These are phyloP conservation scores for Amazona finschi DNA, from an alignment of 2,797 vertebrate species.

Conservation along the genomic window DNA sequence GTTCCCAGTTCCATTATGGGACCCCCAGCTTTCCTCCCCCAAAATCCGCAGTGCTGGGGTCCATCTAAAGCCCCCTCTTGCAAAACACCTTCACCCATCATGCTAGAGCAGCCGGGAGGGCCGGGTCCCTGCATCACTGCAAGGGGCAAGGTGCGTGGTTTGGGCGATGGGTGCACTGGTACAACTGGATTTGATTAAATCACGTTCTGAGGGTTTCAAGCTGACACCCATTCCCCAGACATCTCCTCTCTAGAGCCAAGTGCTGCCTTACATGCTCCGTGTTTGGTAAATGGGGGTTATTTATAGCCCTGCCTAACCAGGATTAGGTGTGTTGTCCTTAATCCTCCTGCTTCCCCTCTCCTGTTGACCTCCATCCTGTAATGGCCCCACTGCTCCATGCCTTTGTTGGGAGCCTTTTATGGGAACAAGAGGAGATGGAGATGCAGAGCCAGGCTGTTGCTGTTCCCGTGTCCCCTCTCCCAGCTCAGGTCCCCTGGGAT, in stretches of 20 bases:
- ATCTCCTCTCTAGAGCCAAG: background rate
- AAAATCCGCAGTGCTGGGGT: background rate
- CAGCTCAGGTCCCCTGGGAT: background rate
- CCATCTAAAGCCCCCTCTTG: background rate
- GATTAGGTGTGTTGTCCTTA: slow-evolving; percentile 58
- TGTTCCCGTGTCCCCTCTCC: accelerated
- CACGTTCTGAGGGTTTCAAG: background rate
- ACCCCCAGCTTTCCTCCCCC: background rate
- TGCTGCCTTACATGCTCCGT: background rate
- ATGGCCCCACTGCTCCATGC: background rate
- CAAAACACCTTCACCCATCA: background rate
- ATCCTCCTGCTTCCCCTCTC: slow-evolving; percentile 14
- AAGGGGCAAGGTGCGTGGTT: accelerated
- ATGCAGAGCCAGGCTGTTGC: background rate
- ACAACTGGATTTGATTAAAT: background rate
- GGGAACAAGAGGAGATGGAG: background rate
- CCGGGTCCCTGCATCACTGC: accelerated
- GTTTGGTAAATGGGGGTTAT: slow-evolving; percentile 44
- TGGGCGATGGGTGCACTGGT: accelerated
- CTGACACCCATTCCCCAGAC: background rate
- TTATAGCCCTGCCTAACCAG: slow-evolving; percentile 9
- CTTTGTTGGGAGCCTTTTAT: accelerated
- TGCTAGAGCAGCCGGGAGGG: accelerated
- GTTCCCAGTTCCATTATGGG: background rate
- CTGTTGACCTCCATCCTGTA: slow-evolving; percentile 29